Conservation (phyloP, 2,888 invertebrate species). For the Strigamia crassipes region DNA sequence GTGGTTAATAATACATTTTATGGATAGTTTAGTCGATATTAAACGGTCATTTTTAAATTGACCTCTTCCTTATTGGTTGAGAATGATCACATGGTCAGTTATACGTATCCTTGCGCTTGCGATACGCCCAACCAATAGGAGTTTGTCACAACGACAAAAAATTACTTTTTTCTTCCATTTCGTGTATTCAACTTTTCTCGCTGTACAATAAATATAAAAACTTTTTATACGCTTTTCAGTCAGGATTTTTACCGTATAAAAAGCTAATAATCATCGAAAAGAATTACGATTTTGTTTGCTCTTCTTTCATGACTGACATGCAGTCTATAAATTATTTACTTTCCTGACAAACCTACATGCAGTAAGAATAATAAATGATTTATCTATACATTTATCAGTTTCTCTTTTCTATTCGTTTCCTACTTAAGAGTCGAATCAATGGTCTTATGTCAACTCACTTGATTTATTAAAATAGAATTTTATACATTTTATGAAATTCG, state of each 20-base stretch:
- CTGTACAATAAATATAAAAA: not conserved
- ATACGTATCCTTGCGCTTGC: no score
- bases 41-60: no score
- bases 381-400: not conserved
- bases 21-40: no score
- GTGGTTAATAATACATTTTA: no score
- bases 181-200: not conserved
- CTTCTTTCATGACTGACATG: not conserved
- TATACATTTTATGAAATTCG: not conserved
- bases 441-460: not conserved
- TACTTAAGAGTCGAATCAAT: not conserved
- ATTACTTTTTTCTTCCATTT: not conserved
- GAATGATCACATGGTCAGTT: no score
- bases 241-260: not conserved
- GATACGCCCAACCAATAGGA: no score
- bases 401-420: not conserved
- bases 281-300: constrained; percentile 16
- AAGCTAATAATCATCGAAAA: constrained; percentile 19
- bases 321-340: constrained; percentile 11
- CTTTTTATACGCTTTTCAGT: not conserved
- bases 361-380: not conserved
- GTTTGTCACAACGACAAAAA: not conserved
- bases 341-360: not conserved
- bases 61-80: no score
- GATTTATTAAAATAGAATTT: not conserved